Evolutionary conservation across 1,140 invertebrate genomes (phyloP), one percentile per base, ranked within the genome.

Genomic region (Gonatopus flavifemur): DNA sequence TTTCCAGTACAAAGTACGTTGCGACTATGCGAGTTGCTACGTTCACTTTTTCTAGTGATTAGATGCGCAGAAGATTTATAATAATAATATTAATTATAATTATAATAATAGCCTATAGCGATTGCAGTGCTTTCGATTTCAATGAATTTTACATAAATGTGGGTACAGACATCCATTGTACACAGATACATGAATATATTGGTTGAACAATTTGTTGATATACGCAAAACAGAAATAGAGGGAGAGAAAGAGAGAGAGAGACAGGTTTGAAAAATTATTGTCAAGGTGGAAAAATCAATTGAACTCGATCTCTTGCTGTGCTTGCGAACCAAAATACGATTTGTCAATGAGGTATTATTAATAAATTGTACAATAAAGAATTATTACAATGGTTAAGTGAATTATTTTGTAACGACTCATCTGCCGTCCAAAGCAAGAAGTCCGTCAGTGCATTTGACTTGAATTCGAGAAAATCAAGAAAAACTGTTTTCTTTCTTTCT

Each of bases 1-100:
- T 50, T 42, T 61, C 61, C 57, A 62, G 59, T 57, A 57, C 58
- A 62, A 62, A 60, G 50, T 49, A 25, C 50, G 59, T 53, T 32
- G 45, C 54, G 44, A 56, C 47, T 48, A 46, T 22, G 28, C 52
- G 30, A 47, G 19, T 49, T 53, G 58, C 50, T 36, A 50, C 58
- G 52, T 50, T 22, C 24, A 41, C 47, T 47, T 60, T 44, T 49
- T 56, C 37, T 59, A 61, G 36, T 61, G 57, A 32, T 16, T 57
- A 57, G 50, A 53, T 20, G 22, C 57, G 53, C 33, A 35, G 54
- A 62, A 41, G n/a, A 52, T 38, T 61, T n/a, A n/a, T n/a, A n/a
- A n/a, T n/a, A n/a, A n/a, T n/a, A n/a, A n/a, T n/a, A n/a, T n/a
- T n/a, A n/a, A n/a, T n/a, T n/a, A n/a, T n/a, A n/a, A n/a, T n/a